phyloP scores from a whole-genome alignment of 2,888 invertebrate species.

The Uloborus plumipes region DNA sequence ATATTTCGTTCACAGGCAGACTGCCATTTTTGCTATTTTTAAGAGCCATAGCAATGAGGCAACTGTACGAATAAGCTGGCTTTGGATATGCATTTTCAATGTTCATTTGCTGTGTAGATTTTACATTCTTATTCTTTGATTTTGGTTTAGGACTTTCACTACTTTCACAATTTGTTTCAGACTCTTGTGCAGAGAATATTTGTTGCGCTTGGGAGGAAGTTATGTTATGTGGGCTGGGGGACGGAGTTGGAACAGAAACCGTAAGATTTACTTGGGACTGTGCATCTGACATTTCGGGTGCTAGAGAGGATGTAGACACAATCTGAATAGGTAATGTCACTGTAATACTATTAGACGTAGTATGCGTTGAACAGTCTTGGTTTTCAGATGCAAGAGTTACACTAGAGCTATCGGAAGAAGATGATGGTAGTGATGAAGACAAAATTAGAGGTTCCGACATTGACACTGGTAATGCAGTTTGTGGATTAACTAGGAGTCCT shows the following conservation, averaged over 20 bases:
- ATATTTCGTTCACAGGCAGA: slow-evolving; percentile 97
- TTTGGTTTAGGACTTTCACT: slow-evolving; percentile 51
- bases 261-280: slow-evolving; percentile 33
- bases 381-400: slow-evolving; percentile 4
- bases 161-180: slow-evolving; percentile 28
- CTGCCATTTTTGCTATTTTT: slow-evolving; percentile 96
- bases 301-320: slow-evolving; percentile 14
- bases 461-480: slow-evolving; percentile 64
- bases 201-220: slow-evolving; percentile 14
- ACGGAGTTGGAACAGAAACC: slow-evolving; percentile 52
- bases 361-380: slow-evolving; percentile 9
- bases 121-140: slow-evolving; percentile 42
- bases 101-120: slow-evolving; percentile 21
- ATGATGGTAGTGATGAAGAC: slow-evolving; percentile 16
- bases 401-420: not conserved
- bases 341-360: slow-evolving; percentile 21
- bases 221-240: slow-evolving; percentile 40
- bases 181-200: slow-evolving; percentile 9
- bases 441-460: slow-evolving; percentile 12
- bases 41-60: slow-evolving; percentile 96
- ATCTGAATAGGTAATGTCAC: slow-evolving; percentile 39
- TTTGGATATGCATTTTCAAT: slow-evolving; percentile 83
- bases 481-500: slow-evolving; percentile 63
- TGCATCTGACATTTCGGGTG: slow-evolving; percentile 21
- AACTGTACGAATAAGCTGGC: slow-evolving; percentile 97